phyloP scores from a whole-genome alignment of 2,888 invertebrate genomes.

The Drosophila parthenogenetica region DNA sequence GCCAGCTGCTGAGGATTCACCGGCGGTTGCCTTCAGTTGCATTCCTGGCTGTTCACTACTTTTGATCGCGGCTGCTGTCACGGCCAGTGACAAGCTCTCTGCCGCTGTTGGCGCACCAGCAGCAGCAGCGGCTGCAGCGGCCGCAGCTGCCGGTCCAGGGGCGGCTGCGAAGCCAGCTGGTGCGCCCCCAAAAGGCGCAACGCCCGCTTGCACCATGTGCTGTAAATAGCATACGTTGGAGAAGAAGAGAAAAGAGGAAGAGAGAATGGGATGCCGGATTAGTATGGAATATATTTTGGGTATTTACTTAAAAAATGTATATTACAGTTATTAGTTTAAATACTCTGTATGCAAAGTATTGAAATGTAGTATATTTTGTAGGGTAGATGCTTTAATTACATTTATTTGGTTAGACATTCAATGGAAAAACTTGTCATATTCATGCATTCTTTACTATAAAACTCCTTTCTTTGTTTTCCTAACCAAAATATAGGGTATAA shows the following conservation, averaged over 20 bases:
- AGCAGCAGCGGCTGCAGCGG: conserved; percentile 80
- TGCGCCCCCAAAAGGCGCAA: conserved; percentile 84
- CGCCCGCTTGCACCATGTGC: conserved; percentile 85
- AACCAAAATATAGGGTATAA: conserved; percentile 6
- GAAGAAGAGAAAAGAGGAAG: conserved; percentile 9
- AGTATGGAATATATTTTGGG: conserved; percentile 45
- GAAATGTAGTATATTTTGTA: background rate
- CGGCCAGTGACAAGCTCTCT: conserved; percentile 83
- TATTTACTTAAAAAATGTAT: conserved; percentile 35
- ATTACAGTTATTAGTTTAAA: conserved; percentile 23
- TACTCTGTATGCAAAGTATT: background rate
- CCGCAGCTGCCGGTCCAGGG: conserved; percentile 81
- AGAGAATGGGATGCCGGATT: conserved; percentile 50
- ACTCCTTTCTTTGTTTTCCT: background rate
- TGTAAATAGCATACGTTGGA: conserved; percentile 52
- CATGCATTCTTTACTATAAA: too few relatives aligned
- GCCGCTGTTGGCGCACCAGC: conserved; percentile 73
- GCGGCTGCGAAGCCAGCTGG: conserved; percentile 84
- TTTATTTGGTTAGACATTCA: too few relatives aligned
- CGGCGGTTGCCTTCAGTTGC: conserved; percentile 81
- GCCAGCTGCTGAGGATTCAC: conserved; percentile 70
- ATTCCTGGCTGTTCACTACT: conserved; percentile 81
- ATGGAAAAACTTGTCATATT: too few relatives aligned
- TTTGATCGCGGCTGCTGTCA: conserved; percentile 82
- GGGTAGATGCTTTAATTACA: background rate